Evolutionary conservation across 2,113 vertebrate species (phyloP), one percentile per base, ranked within the genome.

Genomic region (Corythornis madagascariensis): DNA sequence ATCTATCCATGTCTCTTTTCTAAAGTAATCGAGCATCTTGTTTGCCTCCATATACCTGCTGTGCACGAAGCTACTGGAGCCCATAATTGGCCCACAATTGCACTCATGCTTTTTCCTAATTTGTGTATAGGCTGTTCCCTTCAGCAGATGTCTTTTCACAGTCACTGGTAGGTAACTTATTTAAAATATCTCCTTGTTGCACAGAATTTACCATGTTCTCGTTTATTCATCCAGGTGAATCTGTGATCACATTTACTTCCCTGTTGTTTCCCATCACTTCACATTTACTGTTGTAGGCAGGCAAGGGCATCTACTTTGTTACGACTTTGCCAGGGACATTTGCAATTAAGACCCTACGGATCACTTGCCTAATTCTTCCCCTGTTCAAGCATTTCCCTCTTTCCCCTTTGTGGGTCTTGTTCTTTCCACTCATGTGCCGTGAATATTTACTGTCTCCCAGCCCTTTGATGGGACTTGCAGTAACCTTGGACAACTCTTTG

Each of bases 1-100:
- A 76, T 92, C 89, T 71, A 71, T 85, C 16, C 33, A 18, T 72
- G 35, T 92, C 65, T 87, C 67, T 94, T 87, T 86, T 60, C 69
- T 77, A 33, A 95, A 53, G 43, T 73, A 81, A 91, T n/a, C 9
- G 47, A 86, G 82, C 57, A 65, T 91, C 82, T 86, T 2, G 0
- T 88, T 93, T 88, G 43, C 71, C 47, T 91, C 83, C 75, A 70
- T 74, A 35, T 84, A 86, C 94, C 78, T 88, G 92, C 85, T 86
- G 87, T 88, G 79, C 82, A 48, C 53, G 50, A 79, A 80, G 85
- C 89, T 89, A 84, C 69, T 88, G 45, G 67, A 94, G 79, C 76
- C 76, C 61, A 11, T 91, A 35, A 86, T 94, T 91, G 88, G 72
- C 76, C 82, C 79, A 78, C 87, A 92, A 45, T 88, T 93, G 75